Percentiles rank a stretch among this genome's conserved stretches.
phyloP scores from a whole-genome alignment of 1,140 invertebrate species.

The Paralvinella palmiformis region DNA sequence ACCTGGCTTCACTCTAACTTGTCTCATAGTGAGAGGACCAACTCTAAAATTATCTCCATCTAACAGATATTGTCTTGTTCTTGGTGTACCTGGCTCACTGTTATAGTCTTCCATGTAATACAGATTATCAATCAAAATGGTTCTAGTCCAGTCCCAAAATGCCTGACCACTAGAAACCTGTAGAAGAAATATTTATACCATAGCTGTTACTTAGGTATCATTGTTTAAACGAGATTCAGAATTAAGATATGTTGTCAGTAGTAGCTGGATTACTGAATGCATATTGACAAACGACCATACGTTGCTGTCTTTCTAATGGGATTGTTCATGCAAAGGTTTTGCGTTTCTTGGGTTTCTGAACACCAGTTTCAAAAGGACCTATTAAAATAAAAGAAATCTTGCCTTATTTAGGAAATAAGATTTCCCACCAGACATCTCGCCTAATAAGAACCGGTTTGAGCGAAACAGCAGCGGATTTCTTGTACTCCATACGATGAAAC shows the following conservation, averaged over 20 bases:
- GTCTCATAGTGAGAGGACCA: constrained; percentile 18
- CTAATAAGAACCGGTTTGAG: background rate
- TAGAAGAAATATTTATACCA: background rate
- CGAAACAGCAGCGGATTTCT: background rate
- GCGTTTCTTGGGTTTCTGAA: background rate
- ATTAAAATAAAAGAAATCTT: background rate
- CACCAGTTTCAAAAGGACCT: no score
- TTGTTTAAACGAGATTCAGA: background rate
- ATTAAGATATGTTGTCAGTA: background rate
- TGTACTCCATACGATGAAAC: constrained; percentile 7
- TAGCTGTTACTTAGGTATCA: background rate
- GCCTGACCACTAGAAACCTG: background rate
- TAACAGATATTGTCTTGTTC: background rate
- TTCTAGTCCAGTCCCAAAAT: constrained; percentile 3
- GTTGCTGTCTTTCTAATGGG: background rate
- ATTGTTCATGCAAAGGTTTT: background rate
- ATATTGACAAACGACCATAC: background rate
- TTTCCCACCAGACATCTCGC: background rate
- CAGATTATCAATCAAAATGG: background rate
- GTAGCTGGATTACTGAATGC: background rate
- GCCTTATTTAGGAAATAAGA: background rate
- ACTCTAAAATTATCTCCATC: constrained; percentile 11
- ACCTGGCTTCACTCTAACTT: constrained; percentile 19
- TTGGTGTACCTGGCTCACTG: background rate
- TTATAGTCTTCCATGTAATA: constrained; percentile 2